phyloP scores from a whole-genome alignment of 2,797 vertebrate species.

The Caiman crocodilus region DNA sequence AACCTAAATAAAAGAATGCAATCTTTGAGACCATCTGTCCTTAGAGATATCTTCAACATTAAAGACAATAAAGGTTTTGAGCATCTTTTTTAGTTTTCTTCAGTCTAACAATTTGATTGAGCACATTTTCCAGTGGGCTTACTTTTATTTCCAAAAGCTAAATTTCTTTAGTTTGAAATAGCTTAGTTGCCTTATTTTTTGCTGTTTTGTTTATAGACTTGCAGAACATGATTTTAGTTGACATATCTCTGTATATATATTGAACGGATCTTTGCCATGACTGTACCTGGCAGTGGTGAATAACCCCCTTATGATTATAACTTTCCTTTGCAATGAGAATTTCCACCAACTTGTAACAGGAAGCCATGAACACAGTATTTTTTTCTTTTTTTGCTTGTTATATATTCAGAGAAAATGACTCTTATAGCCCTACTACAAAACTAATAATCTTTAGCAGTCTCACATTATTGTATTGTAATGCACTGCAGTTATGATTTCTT shows the following conservation, averaged over 20 bases:
- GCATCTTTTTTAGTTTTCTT: not conserved
- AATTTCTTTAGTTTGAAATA: conserved; percentile 31
- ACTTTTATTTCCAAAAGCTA: conserved; percentile 10
- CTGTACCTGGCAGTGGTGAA: not conserved
- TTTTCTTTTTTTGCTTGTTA: not conserved
- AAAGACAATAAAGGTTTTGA: conserved; percentile 53
- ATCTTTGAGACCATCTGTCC: conserved; percentile 67
- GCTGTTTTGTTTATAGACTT: conserved; percentile 5
- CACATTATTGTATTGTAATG: conserved; percentile 9
- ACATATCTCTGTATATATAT: conserved; percentile 2
- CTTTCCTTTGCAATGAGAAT: not conserved
- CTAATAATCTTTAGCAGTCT: not conserved
- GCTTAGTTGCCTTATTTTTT: conserved; percentile 38
- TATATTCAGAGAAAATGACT: not conserved
- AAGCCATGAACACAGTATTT: not conserved
- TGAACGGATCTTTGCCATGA: not conserved
- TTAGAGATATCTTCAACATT: conserved; percentile 63
- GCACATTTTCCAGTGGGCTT: conserved; percentile 7
- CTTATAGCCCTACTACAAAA: not conserved
- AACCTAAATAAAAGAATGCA: conserved; percentile 58
- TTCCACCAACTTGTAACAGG: not conserved
- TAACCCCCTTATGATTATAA: conserved; percentile 24
- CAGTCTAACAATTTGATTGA: not conserved
- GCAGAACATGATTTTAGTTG: not conserved
- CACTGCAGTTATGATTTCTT: not conserved